Percentiles rank a stretch among this genome's conserved stretches.
Evolutionary conservation across 2,888 invertebrate genomes (phyloP).

Genomic region (Bombylius major): DNA sequence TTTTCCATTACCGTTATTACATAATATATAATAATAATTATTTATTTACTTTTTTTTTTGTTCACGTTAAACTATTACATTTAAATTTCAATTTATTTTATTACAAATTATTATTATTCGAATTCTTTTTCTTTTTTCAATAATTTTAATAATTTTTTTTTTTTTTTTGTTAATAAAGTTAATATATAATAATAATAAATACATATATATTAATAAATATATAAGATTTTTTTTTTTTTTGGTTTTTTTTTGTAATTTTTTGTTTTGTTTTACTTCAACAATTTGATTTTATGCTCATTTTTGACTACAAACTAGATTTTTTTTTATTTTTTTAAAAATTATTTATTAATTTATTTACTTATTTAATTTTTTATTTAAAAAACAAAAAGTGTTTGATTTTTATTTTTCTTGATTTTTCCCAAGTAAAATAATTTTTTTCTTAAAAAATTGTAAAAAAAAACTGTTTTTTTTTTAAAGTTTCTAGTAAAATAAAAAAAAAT

Average conservation of each 20-base stretch:
- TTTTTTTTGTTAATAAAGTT: neutral
- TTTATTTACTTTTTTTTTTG: no score
- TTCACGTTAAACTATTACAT: no score
- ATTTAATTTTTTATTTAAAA: conserved; percentile 1
- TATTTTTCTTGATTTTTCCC: neutral
- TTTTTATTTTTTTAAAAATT: neutral
- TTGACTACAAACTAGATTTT: conserved; percentile 9
- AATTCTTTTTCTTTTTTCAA: neutral
- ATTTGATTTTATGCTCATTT: conserved; percentile 13
- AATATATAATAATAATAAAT: neutral
- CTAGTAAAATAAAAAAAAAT: no score
- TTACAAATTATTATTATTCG: neutral
- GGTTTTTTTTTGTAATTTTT: conserved; percentile 2
- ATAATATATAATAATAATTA: no score
- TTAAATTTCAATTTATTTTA: no score
- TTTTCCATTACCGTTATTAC: neutral
- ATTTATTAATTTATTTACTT: conserved; percentile 5
- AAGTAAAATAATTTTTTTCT: no score
- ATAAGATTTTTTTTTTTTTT: conserved; percentile 1
- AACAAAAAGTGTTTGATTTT: neutral
- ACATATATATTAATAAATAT: neutral
- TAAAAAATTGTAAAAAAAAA: no score
- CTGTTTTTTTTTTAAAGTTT: no score
- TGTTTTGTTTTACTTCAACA: conserved; percentile 8
- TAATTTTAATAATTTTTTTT: neutral